phyloP scores from a whole-genome alignment of 2,888 invertebrate species.

The Muscina levida region DNA sequence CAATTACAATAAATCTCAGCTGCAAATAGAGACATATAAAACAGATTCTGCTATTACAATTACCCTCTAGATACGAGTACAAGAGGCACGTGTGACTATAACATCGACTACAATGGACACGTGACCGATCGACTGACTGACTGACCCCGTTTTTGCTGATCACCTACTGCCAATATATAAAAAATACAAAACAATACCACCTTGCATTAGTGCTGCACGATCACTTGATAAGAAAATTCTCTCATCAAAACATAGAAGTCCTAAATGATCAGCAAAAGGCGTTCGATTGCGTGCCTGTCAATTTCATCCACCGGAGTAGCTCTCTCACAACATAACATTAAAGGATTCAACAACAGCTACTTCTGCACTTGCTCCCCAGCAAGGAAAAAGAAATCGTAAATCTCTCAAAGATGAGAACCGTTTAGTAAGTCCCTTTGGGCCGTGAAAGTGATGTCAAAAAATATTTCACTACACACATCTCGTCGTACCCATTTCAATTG shows the following conservation, averaged over 20 bases:
- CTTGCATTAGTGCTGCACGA: not conserved
- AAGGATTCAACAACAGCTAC: not conserved
- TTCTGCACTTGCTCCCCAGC: conserved; percentile 44
- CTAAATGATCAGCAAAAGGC: too few species aligned
- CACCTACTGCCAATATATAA: not conserved
- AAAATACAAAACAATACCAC: not conserved
- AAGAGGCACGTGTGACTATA: too few species aligned
- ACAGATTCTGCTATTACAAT: too few species aligned
- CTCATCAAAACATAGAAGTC: too few species aligned
- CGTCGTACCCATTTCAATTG: conserved; percentile 31
- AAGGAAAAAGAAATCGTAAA: conserved; percentile 67
- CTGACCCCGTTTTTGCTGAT: not conserved
- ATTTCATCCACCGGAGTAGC: too few species aligned
- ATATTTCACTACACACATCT: not conserved
- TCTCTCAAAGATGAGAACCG: conserved; percentile 51
- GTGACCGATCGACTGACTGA: too few species aligned
- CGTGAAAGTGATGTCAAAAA: conserved; percentile 76
- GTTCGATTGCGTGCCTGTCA: too few species aligned
- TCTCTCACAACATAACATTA: not conserved
- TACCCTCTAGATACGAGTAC: too few species aligned
- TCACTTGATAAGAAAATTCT: not conserved
- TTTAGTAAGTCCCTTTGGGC: conserved; percentile 77
- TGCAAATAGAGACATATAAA: too few species aligned
- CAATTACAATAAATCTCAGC: too few species aligned
- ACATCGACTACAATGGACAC: too few species aligned